Base-by-base conservation (phyloP, 2,888 invertebrate genomes). In the Ophion obscuratus region DNA sequence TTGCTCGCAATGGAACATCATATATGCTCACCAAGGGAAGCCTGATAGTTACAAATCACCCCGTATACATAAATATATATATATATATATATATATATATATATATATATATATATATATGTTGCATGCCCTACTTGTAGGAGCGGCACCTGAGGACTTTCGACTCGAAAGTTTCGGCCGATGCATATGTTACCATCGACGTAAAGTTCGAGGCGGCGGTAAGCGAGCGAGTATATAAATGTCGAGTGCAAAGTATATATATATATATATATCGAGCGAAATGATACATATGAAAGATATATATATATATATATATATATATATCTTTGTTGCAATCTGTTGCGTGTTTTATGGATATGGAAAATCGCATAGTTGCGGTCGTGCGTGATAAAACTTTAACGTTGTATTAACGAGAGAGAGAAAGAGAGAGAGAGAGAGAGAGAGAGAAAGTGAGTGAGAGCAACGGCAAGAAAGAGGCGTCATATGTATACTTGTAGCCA, bases 251-350 rank as follows among this genome's bases (percentile, higher is more conserved):
- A 59, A 59, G 57, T 57, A 36, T 67, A 77, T 57, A 66, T 66
- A 36, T 53, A 66, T 27, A 31, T 11, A 66, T 40, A 77, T 53
- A 76, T 76, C 53, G 53, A 66, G n/a, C 17, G n/a, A n/a, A 59
- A n/a, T n/a, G n/a, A n/a, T n/a, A n/a, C n/a, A n/a, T n/a, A n/a
- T n/a, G n/a, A n/a, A n/a, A n/a, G n/a, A n/a, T 17, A 59, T n/a
- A 53, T 53, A 77, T 67, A 77, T 57, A 53, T 53, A 47, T 66
- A 66, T 24, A 53, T 14, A 67, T 31, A 77, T 66, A 77, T 77
- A 67, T 36, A 66, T 77, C 57, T 77, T 77, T 77, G 76, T 67
- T 66, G 76, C 66, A 44, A 77, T 77, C 76, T 77, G 76, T 77
- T 77, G 68, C 67, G 62, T 71, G 70, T 71, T 68, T 24, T 68